These are phyloP conservation scores for Epiblema foenella DNA, from an alignment of 2,888 invertebrate genomes.

Conservation along the genomic window DNA sequence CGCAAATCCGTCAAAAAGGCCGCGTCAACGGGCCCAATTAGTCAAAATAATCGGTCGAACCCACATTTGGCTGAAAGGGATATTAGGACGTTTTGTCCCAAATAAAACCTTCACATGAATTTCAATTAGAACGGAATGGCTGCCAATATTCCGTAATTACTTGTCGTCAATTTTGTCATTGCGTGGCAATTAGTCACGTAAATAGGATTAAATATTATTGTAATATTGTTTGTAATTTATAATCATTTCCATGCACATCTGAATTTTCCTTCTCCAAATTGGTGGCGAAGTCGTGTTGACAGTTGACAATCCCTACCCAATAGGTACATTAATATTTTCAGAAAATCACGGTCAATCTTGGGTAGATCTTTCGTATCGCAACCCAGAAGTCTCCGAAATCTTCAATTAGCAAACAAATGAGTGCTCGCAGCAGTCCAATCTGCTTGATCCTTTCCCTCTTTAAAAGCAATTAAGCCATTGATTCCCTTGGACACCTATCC, in stretches of 20 bases:
- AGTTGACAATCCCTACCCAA: no score
- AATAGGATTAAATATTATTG: background rate
- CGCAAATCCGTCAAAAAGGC: constrained; percentile 47
- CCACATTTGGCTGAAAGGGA: constrained; percentile 37
- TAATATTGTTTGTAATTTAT: background rate
- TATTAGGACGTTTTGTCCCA: constrained; percentile 35
- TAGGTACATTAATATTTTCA: no score
- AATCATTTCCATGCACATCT: background rate
- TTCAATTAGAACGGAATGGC: constrained; percentile 34
- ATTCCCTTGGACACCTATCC: constrained; percentile 52
- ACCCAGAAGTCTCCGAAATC: constrained; percentile 43
- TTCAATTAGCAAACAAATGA: constrained; percentile 55
- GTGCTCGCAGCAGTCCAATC: constrained; percentile 66
- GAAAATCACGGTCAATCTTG: background rate
- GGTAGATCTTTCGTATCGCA: background rate
- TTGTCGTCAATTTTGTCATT: constrained; percentile 15
- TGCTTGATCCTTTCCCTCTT: constrained; percentile 72
- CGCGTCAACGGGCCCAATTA: constrained; percentile 52
- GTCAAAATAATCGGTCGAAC: constrained; percentile 50
- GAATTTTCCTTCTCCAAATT: background rate
- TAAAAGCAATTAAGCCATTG: constrained; percentile 78
- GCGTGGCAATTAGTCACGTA: background rate
- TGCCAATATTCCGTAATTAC: constrained; percentile 26
- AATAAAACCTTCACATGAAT: constrained; percentile 29
- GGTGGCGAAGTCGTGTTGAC: background rate